These are phyloP conservation scores for Brachyrhaphis roseni DNA, from an alignment of 2,797 vertebrate species.

Conservation along the genomic window DNA sequence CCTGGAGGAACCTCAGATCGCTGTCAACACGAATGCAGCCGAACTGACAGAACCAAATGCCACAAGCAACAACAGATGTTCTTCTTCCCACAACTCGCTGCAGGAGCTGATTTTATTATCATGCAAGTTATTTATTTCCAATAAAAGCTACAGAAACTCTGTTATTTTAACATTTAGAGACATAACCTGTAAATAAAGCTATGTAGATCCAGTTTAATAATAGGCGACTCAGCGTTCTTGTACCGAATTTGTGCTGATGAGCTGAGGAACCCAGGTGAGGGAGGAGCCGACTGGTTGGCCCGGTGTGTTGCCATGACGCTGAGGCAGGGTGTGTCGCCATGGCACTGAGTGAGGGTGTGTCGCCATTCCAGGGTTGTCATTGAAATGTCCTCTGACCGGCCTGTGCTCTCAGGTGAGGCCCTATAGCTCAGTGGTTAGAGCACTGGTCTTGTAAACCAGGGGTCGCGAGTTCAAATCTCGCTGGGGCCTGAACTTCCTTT, in stretches of 20 bases:
- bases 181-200: background rate
- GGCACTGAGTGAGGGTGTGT: conserved; percentile 22
- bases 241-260: background rate
- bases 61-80: conserved; percentile 1
- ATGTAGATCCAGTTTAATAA: too few species aligned
- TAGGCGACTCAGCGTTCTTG: background rate
- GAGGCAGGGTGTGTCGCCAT: background rate
- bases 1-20: conserved; percentile 38
- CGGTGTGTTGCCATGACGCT: background rate
- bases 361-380: rapidly evolving
- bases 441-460: conserved; percentile 71
- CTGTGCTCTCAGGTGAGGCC: rapidly evolving
- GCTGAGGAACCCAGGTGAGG: background rate
- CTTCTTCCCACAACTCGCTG: background rate
- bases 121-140: background rate
- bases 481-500: conserved; percentile 49
- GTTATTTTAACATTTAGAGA: background rate
- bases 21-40: conserved; percentile 19
- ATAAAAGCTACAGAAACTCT: background rate
- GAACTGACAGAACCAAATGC: background rate
- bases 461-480: conserved; percentile 79
- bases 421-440: conserved; percentile 79
- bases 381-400: rapidly evolving
- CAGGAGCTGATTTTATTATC: background rate
- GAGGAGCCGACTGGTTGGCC: conserved; percentile 18